Conservation (phyloP, 1,140 invertebrate genomes). For the Drosophila malerkotliana region DNA sequence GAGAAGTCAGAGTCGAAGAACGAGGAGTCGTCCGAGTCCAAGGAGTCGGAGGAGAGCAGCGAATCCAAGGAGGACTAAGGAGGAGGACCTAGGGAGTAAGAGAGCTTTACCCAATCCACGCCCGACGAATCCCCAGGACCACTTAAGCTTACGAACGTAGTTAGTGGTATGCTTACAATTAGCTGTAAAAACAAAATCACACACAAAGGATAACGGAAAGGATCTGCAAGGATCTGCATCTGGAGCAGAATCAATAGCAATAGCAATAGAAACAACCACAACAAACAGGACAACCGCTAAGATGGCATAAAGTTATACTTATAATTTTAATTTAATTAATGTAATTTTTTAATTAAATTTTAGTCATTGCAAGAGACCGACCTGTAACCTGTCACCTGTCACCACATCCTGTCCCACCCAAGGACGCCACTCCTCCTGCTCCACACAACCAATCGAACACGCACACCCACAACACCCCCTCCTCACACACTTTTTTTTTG, state of each 20-base stretch:
- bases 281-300: constrained; percentile 60
- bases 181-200: constrained; percentile 38
- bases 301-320: constrained; percentile 66
- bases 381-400: background rate
- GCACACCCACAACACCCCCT: background rate
- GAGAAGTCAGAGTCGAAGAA: constrained; percentile 58
- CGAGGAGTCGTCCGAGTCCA: constrained; percentile 63
- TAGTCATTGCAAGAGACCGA: constrained; percentile 54
- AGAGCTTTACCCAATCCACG: constrained; percentile 31
- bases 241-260: constrained; percentile 4
- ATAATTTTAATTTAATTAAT: constrained; percentile 65
- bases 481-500: constrained; percentile 36
- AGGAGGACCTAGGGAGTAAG: constrained; percentile 16
- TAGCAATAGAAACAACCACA: constrained; percentile 6
- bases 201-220: background rate
- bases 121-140: constrained; percentile 18
- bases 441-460: constrained; percentile 6
- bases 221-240: background rate
- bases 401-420: background rate
- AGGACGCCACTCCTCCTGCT: background rate
- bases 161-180: constrained; percentile 39
- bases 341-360: constrained; percentile 65
- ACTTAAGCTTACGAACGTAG: constrained; percentile 49
- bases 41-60: constrained; percentile 65
- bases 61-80: constrained; percentile 63